Evolutionary conservation across 2,888 invertebrate genomes (phyloP).

Genomic region (Pristionchus exspectatus): DNA sequence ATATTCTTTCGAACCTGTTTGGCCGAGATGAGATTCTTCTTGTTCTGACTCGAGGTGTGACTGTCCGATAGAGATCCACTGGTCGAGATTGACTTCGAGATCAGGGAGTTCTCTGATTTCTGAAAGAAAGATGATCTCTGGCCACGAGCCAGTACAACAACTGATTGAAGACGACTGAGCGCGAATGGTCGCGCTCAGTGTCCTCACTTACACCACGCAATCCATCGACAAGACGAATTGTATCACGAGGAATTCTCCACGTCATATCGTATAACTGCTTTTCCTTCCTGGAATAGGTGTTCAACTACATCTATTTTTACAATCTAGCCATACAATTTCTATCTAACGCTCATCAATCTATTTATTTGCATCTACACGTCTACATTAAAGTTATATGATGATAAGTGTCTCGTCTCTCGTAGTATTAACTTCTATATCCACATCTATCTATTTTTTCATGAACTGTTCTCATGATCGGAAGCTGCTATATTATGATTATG

Average conservation of each 20-base stretch:
- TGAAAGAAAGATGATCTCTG: slow-evolving; percentile 20
- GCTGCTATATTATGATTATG: no score
- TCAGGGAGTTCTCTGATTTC: slow-evolving; percentile 71
- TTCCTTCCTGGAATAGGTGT: slow-evolving; percentile 68
- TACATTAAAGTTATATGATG: no score
- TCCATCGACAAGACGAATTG: slow-evolving; percentile 57
- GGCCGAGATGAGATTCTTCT: slow-evolving; percentile 73
- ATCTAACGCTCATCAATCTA: no score
- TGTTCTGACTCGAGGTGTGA: slow-evolving; percentile 66
- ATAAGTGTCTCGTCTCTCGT: no score
- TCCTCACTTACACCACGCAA: background rate
- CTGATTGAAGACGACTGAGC: background rate
- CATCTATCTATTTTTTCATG: no score
- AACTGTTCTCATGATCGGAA: no score
- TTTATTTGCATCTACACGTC: no score
- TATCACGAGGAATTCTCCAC: slow-evolving; percentile 76
- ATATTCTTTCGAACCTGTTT: slow-evolving; percentile 60
- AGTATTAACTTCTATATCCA: no score
- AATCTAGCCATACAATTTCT: background rate
- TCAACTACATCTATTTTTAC: background rate
- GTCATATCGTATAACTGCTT: slow-evolving; percentile 77
- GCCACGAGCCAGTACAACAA: background rate
- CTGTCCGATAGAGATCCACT: slow-evolving; percentile 72
- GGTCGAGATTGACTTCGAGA: slow-evolving; percentile 68
- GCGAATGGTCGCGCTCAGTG: background rate